Evolutionary conservation across 2,888 invertebrate genomes (phyloP).

Genomic region (Eupithecia tripunctaria): DNA sequence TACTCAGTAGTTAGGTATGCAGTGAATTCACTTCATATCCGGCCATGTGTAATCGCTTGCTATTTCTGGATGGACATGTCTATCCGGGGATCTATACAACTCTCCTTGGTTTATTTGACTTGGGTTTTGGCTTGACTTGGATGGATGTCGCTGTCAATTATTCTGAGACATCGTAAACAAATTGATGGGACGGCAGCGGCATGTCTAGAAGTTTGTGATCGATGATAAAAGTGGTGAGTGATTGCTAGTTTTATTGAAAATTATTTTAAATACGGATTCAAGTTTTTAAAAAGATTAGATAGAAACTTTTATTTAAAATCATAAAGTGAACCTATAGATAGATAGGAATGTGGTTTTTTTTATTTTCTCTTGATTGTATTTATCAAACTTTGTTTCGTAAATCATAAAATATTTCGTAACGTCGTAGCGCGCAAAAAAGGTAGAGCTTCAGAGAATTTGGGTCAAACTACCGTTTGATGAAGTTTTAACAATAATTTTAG

Average conservation of each 20-base stretch:
- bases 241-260: not conserved
- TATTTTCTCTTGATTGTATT: not conserved
- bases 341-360: not conserved
- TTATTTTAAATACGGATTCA: not conserved
- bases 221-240: constrained; percentile 24
- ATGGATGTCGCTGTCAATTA: constrained; percentile 26
- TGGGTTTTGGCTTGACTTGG: constrained; percentile 21
- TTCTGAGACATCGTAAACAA: constrained; percentile 22
- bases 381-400: not conserved
- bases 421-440: not conserved
- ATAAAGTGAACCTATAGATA: no score
- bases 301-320: not conserved
- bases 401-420: not conserved
- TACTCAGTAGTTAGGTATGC: constrained; percentile 16
- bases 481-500: constrained; percentile 14
- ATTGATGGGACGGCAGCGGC: constrained; percentile 12
- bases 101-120: constrained; percentile 26
- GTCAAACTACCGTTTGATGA: constrained; percentile 5
- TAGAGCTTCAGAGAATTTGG: not conserved
- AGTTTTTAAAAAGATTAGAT: not conserved
- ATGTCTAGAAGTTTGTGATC: constrained; percentile 37
- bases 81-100: constrained; percentile 23
- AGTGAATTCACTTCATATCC: constrained; percentile 39
- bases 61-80: constrained; percentile 37
- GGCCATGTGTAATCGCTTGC: constrained; percentile 32